A percentile compares a stretch with the other conserved stretches of the same genome.
Evolutionary conservation across 2,113 vertebrate species (phyloP).

Genomic region (Corydoras sp.): DNA sequence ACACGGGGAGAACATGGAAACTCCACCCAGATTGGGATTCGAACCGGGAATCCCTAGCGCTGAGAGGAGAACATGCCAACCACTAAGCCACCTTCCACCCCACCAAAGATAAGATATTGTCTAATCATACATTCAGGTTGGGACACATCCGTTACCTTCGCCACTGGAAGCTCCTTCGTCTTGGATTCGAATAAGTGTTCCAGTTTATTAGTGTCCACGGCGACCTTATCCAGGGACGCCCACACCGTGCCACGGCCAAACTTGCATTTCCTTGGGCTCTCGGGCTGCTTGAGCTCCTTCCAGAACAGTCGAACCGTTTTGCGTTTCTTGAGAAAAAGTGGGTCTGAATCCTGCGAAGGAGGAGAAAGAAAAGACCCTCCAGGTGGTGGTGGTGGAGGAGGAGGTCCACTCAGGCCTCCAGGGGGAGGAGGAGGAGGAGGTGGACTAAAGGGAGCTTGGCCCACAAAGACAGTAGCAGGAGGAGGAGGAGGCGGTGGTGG

Average conservation of each 20-base stretch:
- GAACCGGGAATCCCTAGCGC: too few species aligned
- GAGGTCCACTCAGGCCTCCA: slow-evolving; percentile 5
- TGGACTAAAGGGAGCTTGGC: not conserved
- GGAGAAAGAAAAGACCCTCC: slow-evolving; percentile 29
- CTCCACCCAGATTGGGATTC: too few species aligned
- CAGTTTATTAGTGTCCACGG: slow-evolving; percentile 74
- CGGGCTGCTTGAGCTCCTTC: slow-evolving; percentile 82
- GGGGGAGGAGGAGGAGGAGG: slow-evolving; percentile 30
- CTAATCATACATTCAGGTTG: not conserved
- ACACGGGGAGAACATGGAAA: too few species aligned
- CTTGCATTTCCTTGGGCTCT: slow-evolving; percentile 56
- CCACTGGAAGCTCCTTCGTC: slow-evolving; percentile 75
- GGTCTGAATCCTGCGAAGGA: slow-evolving; percentile 19
- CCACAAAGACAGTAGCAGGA: slow-evolving; percentile 16
- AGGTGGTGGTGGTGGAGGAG: slow-evolving; percentile 30
- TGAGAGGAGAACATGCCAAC: too few species aligned
- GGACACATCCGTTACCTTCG: slow-evolving; percentile 69
- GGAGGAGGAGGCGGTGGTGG: slow-evolving; percentile 64
- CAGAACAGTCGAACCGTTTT: slow-evolving; percentile 95
- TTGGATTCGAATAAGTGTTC: slow-evolving; percentile 93
- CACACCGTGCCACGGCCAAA: slow-evolving; percentile 83
- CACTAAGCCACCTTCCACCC: too few species aligned
- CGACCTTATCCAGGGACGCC: slow-evolving; percentile 81
- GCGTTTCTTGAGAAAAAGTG: slow-evolving; percentile 69
- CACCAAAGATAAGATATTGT: not conserved